Base-by-base conservation (phyloP, 2,113 vertebrate species). In the Gadus chalcogrammus region DNA sequence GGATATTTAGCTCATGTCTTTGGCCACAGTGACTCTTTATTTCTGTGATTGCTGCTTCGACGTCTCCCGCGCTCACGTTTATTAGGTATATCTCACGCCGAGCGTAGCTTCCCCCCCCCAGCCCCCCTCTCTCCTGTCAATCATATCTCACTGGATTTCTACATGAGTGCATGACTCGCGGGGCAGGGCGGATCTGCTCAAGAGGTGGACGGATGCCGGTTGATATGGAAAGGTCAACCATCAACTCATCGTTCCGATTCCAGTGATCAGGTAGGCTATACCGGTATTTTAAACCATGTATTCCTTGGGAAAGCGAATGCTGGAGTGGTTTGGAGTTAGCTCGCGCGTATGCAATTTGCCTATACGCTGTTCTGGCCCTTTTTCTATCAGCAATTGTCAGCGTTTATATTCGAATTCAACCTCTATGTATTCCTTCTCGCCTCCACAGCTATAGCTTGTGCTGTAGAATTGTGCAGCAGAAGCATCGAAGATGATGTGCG, bases 401-500 rank as follows among this genome's bases (percentile, higher is more conserved):
- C 42, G 42, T 48, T 48, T 48, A 48, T 48, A 48, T 69, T 0
- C 18, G 60, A 15, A 15, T 20, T 72, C 74, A 69, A 74, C 48
- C 35, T 53, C 35, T 24, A 22, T 18, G n/a, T 18, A 22, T 61
- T 18, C 59, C 4, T 61, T 12, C 9, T 61, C 8, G 22, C 22
- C 0, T 8, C 16, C 9, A 18, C n/a, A 11, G 59, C 59, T 20
- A 24, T 22, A 61, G 58, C 58, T 18, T 7, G 58, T 24, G 17
- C 11, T 20, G 58, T 17, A 60, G n/a, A 61, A 48, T 48, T 48
- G 42, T 48, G 8, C 42, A 48, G 42, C 42, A 48, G 70, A 72
- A n/a, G 79, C 73, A 75, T 67, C 64, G 72, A 88, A 88, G 87
- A 95, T 95, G 94, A 99, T 99, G 97, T 99, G 96, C 79, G 97